phyloP scores from a whole-genome alignment of 2,113 vertebrate genomes.

The Lota lota region DNA sequence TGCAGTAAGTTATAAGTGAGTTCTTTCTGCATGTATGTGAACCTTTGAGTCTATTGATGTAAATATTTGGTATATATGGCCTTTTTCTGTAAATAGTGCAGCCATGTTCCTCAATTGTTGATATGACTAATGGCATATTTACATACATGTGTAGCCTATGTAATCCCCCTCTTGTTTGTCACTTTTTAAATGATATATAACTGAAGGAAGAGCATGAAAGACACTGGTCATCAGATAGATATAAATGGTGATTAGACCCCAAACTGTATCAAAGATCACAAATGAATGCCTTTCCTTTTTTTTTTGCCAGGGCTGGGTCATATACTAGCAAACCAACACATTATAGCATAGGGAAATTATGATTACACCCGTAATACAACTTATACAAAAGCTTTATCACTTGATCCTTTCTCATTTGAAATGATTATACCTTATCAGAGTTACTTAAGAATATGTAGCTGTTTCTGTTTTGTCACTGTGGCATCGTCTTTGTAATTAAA shows the following conservation, averaged over 20 bases:
- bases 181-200: slow-evolving; percentile 71
- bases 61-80: slow-evolving; percentile 77
- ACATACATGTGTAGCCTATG: slow-evolving; percentile 75
- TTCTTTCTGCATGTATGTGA: slow-evolving; percentile 59
- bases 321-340: background rate
- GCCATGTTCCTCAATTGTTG: slow-evolving; percentile 75
- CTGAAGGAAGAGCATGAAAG: slow-evolving; percentile 37
- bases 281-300: too few species aligned
- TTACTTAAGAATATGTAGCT: slow-evolving; percentile 60
- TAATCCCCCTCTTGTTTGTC: slow-evolving; percentile 33
- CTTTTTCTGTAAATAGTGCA: slow-evolving; percentile 81
- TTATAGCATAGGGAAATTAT: slow-evolving; percentile 3
- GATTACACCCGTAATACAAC: too few species aligned
- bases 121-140: slow-evolving; percentile 86
- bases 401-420: slow-evolving; percentile 48
- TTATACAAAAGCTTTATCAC: slow-evolving; percentile 20
- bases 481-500: slow-evolving; percentile 82
- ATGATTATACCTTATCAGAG: slow-evolving; percentile 52
- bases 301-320: slow-evolving; percentile 16
- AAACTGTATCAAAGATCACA: slow-evolving; percentile 1
- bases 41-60: slow-evolving; percentile 67
- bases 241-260: background rate
- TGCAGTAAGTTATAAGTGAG: slow-evolving; percentile 45
- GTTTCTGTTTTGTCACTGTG: slow-evolving; percentile 72
- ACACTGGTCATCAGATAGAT: slow-evolving; percentile 10